Percentiles rank a stretch among this genome's conserved stretches.
Conservation (phyloP, 2,888 invertebrate genomes). For the Microctonus brassicae region DNA sequence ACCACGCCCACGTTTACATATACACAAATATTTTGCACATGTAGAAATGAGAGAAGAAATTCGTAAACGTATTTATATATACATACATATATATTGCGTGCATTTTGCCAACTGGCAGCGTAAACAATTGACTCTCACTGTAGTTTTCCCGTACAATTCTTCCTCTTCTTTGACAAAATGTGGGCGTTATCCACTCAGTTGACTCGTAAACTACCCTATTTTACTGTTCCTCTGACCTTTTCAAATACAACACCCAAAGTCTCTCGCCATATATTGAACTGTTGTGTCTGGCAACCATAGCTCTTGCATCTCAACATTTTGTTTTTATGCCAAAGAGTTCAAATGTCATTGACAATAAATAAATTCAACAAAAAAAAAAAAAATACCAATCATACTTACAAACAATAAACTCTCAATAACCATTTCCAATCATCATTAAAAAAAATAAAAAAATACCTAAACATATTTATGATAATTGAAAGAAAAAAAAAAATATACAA, state of each 20-base stretch:
- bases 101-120: conserved; percentile 9
- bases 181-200: conserved; percentile 25
- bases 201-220: conserved; percentile 39
- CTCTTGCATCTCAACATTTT: neutral
- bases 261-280: too few species aligned
- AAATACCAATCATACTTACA: too few species aligned
- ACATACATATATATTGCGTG: neutral
- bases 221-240: conserved; percentile 41
- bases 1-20: neutral
- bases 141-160: neutral
- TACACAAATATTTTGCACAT: neutral
- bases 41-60: too few species aligned
- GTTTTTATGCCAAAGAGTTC: conserved; percentile 2
- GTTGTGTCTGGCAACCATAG: conserved; percentile 26
- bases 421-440: neutral
- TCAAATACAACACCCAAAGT: conserved; percentile 6
- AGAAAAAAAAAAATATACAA: too few species aligned
- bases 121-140: conserved; percentile 31
- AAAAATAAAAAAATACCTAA: neutral
- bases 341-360: conserved; percentile 1
- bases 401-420: too few species aligned
- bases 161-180: neutral
- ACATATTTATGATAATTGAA: too few species aligned
- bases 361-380: too few species aligned
- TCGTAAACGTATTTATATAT: neutral